phyloP scores from a whole-genome alignment of 1,140 invertebrate genomes.

The Ectropis grisescens region DNA sequence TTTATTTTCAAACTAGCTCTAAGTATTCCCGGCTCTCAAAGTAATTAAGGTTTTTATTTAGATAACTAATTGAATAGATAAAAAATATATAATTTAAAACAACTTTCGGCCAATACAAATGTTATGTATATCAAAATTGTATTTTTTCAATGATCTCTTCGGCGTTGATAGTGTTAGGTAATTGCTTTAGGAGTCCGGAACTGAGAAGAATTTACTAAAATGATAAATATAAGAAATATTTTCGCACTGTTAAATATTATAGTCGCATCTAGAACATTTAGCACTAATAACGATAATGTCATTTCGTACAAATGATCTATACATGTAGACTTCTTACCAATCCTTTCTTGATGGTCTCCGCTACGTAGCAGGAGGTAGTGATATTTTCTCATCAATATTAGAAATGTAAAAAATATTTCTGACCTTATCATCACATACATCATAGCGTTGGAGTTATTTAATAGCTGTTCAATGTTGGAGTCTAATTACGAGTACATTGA shows the following conservation, averaged over 20 bases:
- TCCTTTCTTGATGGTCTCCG: too few relatives aligned
- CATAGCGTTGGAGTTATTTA: too few relatives aligned
- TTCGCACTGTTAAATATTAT: constrained; percentile 61
- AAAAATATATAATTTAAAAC: constrained; percentile 48
- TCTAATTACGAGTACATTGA: too few relatives aligned
- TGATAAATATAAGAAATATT: constrained; percentile 62
- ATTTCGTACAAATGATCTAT: too few relatives aligned
- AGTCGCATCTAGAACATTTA: too few relatives aligned
- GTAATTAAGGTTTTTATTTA: constrained; percentile 62
- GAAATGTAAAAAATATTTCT: too few relatives aligned
- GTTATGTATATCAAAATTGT: constrained; percentile 59
- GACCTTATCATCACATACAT: too few relatives aligned
- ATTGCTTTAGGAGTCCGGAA: constrained; percentile 67
- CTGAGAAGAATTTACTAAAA: constrained; percentile 66
- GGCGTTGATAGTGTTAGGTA: constrained; percentile 44
- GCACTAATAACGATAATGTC: too few relatives aligned
- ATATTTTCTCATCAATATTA: too few relatives aligned
- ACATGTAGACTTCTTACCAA: too few relatives aligned
- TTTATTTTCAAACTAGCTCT: constrained; percentile 40
- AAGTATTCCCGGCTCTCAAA: constrained; percentile 67
- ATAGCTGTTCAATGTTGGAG: too few relatives aligned
- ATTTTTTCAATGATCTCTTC: constrained; percentile 68
- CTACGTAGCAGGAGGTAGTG: too few relatives aligned
- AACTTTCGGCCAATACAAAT: constrained; percentile 60
- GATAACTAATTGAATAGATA: constrained; percentile 44